These are phyloP conservation scores for Proctacanthus coquilletti DNA, from an alignment of 1,140 invertebrate genomes.

Conservation along the genomic window DNA sequence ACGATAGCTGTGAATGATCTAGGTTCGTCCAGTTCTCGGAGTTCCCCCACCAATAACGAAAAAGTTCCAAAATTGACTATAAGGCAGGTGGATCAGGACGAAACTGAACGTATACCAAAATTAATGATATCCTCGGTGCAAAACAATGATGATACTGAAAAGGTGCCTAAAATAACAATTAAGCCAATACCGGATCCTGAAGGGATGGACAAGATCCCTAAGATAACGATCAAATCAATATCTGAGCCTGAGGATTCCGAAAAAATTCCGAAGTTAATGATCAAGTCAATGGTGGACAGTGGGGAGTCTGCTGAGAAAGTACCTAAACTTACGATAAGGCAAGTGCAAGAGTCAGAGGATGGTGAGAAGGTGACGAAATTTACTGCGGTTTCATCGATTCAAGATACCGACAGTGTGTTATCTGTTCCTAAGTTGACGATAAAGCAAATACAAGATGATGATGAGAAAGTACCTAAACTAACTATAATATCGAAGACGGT, in stretches of 20 bases:
- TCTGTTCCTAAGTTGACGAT: constrained; percentile 22
- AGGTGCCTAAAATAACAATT: constrained; percentile 1
- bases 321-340: constrained; percentile 5
- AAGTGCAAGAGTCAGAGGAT: constrained; percentile 4
- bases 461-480: background rate
- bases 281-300: constrained; percentile 1
- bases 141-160: constrained; percentile 4
- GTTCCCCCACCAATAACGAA: background rate
- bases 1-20: constrained; percentile 6
- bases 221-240: constrained; percentile 2
- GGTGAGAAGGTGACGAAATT: constrained; percentile 4
- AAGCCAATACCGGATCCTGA: background rate
- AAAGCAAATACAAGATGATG: constrained; percentile 10
- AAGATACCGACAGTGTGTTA: too few relatives aligned
- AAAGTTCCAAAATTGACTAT: background rate
- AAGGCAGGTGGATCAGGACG: background rate
- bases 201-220: constrained; percentile 1
- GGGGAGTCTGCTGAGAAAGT: constrained; percentile 1
- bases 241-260: constrained; percentile 3
- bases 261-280: constrained; percentile 8
- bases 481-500: too few relatives aligned
- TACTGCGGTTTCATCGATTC: constrained; percentile 1
- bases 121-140: constrained; percentile 19
- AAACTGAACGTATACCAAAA: constrained; percentile 12
- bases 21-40: background rate